Base-by-base conservation (phyloP, 2,888 invertebrate species). In the Elmis aenea region DNA sequence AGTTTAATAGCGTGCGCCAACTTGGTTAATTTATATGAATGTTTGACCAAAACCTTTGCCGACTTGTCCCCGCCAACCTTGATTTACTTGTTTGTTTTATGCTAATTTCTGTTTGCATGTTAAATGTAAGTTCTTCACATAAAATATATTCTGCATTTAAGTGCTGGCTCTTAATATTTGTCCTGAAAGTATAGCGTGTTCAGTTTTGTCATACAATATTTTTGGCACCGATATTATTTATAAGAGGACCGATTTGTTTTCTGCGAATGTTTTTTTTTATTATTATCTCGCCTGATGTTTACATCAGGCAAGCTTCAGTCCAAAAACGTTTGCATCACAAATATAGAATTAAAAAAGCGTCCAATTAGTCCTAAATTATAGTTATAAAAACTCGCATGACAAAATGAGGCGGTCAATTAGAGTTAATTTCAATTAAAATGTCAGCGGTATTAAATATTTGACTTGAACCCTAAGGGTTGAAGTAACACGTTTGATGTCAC, bases 41-140 rank as follows among this genome's bases (percentile, higher is more conserved):
- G 29, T 39, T 37, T 36, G 25, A 33, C 37, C 37, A 37, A 33
- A 33, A 29, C 37, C 37, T 37, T 37, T 37, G 33, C 42, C 33
- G 37, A 42, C 37, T 29, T 42, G 42, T 42, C 37, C 33, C 42
- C 29, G 43, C 36, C 45, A 42, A 43, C 48, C 51, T 51, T 54
- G 51, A 54, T 51, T 52, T 52, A 54, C 53, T 48, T 52, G 53
- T 54, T 54, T 52, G 52, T 48, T 51, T 54, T 54, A 54, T 54
- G 54, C 47, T 54, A 52, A 54, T 54, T 48, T 44, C 39, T 28
- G 37, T 47, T 49, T 43, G 48, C 51, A 53, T 53, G 49, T 49
- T 47, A 44, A 50, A 53, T 51, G 50, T 47, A 44, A 46, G 40
- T 37, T 43, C 42, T 41, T 39, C 41, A 28, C 42, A 44, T 48